Evolutionary conservation across 2,888 invertebrate species (phyloP).

Genomic region (Patella ulyssiponensis): DNA sequence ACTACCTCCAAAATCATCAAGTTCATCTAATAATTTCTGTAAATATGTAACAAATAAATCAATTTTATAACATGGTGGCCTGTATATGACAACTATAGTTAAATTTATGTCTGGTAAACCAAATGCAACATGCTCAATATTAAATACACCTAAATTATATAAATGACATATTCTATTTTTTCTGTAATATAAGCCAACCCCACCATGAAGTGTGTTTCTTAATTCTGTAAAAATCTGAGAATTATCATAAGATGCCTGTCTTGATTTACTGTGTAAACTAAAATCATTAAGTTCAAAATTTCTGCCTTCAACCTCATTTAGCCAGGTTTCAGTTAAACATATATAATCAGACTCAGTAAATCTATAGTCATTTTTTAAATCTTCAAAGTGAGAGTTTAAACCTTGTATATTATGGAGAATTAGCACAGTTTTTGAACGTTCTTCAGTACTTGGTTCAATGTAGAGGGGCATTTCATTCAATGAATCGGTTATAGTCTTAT

Average conservation of each 20-base stretch:
- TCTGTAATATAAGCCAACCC: conserved; percentile 12
- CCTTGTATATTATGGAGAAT: neutral
- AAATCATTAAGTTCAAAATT: conserved; percentile 18
- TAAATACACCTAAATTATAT: neutral
- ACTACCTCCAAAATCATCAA: neutral
- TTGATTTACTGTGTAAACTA: conserved; percentile 18
- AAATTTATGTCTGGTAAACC: conserved; percentile 14
- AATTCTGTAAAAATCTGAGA: neutral
- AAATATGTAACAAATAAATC: conserved; percentile 18
- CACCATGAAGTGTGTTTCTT: conserved; percentile 22
- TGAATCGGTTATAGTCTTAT: neutral
- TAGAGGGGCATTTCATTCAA: neutral
- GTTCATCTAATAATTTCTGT: neutral
- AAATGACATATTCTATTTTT: neutral
- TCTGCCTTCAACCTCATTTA: neutral
- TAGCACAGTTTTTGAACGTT: neutral
- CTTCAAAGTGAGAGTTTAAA: neutral
- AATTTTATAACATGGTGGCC: conserved; percentile 23
- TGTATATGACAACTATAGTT: conserved; percentile 19
- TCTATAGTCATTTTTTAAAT: neutral
- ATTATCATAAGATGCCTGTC: conserved; percentile 15
- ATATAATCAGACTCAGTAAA: neutral
- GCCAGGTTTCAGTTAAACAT: conserved; percentile 30
- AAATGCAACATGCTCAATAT: conserved; percentile 24
- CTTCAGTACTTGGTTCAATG: neutral